Percentiles rank a stretch among this genome's conserved stretches.
Evolutionary conservation across 2,888 invertebrate genomes (phyloP).

Genomic region (Andricus quercusramuli): DNA sequence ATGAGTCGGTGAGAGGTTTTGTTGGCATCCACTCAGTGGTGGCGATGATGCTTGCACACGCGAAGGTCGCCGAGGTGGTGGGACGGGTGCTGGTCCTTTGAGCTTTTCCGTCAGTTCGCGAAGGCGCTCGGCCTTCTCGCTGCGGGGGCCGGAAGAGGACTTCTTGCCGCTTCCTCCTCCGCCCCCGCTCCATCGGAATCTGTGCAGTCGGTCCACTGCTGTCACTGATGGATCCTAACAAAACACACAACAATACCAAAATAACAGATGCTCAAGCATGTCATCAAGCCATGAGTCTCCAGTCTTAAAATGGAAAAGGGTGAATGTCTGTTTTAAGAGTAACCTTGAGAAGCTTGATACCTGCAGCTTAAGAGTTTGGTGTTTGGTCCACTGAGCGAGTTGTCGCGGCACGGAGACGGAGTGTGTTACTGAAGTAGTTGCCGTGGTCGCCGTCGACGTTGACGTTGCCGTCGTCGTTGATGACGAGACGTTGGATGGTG

Average conservation of each 20-base stretch:
- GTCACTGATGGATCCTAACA: slow-evolving; percentile 78
- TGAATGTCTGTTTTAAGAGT: slow-evolving; percentile 10
- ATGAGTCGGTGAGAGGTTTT: slow-evolving; percentile 74
- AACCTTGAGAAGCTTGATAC: slow-evolving; percentile 57
- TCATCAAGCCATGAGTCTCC: neutral
- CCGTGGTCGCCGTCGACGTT: slow-evolving; percentile 41
- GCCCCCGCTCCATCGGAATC: slow-evolving; percentile 82
- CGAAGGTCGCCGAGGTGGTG: slow-evolving; percentile 72
- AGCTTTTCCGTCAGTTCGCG: slow-evolving; percentile 89
- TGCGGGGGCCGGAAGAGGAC: slow-evolving; percentile 75
- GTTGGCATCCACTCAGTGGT: slow-evolving; percentile 63
- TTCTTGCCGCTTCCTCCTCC: slow-evolving; percentile 73
- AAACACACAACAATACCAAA: slow-evolving; percentile 47
- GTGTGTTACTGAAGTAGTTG: slow-evolving; percentile 53
- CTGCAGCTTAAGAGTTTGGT: slow-evolving; percentile 75
- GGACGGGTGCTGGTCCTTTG: slow-evolving; percentile 81
- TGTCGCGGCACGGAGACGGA: slow-evolving; percentile 70
- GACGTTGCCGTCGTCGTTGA: slow-evolving; percentile 58
- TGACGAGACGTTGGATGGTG: slow-evolving; percentile 57
- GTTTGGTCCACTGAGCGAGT: slow-evolving; percentile 75
- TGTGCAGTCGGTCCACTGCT: slow-evolving; percentile 91
- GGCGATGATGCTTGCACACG: slow-evolving; percentile 75
- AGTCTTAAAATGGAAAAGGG: neutral
- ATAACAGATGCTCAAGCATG: slow-evolving; percentile 12
- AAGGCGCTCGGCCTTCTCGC: slow-evolving; percentile 87